A percentile compares a stretch with the other conserved stretches of the same genome.
Evolutionary conservation across 1,140 invertebrate genomes (phyloP).

Genomic region (Zaprionus ornatus): DNA sequence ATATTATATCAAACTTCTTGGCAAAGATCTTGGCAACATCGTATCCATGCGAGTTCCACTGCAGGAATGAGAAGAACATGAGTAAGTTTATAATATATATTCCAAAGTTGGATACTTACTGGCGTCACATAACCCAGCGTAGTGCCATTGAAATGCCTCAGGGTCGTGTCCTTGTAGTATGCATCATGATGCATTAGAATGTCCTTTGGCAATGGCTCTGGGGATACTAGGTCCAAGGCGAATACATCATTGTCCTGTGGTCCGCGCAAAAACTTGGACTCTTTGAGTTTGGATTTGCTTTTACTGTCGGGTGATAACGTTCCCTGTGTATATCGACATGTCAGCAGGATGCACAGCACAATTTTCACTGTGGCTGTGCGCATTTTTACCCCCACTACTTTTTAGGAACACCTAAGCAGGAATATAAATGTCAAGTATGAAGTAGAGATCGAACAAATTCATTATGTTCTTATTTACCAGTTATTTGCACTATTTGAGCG

Average conservation of each 20-base stretch:
- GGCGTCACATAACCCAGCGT: conserved; percentile 96
- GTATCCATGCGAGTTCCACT: conserved; percentile 98
- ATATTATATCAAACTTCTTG: conserved; percentile 94
- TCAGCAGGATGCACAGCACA: conserved; percentile 41
- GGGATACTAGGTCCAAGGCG: conserved; percentile 88
- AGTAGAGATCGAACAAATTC: too few species aligned
- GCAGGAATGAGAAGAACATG: conserved; percentile 53
- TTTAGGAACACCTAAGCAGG: conserved; percentile 2
- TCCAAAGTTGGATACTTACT: conserved; percentile 86
- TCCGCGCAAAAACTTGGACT: conserved; percentile 85
- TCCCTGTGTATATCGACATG: conserved; percentile 32
- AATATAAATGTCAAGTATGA: neutral
- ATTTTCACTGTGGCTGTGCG: conserved; percentile 27
- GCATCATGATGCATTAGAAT: conserved; percentile 90
- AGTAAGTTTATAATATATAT: neutral
- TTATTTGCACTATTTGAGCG: conserved; percentile 2
- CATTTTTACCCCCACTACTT: conserved; percentile 36
- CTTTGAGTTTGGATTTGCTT: conserved; percentile 83
- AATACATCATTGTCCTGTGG: conserved; percentile 88
- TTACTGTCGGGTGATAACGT: conserved; percentile 86
- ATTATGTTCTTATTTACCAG: neutral
- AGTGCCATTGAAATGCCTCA: conserved; percentile 88
- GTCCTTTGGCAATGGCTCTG: conserved; percentile 87
- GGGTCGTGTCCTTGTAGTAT: conserved; percentile 88
- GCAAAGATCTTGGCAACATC: conserved; percentile 96